Conservation (phyloP, 1,140 invertebrate genomes). For the Carposina sasakii region DNA sequence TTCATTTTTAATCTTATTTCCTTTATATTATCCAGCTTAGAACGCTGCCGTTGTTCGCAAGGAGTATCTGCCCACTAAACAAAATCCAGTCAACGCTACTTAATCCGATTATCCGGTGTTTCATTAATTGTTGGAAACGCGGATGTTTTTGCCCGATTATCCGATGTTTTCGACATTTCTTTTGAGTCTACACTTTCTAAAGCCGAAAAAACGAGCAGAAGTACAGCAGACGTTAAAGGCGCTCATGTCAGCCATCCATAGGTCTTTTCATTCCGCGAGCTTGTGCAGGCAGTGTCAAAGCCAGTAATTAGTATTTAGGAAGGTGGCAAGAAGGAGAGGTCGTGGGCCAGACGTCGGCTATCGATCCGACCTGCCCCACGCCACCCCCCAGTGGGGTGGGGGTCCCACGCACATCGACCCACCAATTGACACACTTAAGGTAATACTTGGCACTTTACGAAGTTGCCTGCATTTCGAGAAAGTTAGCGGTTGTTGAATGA, state of each 20-base stretch:
- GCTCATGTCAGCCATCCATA: constrained; percentile 47
- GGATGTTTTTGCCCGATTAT: too few species aligned
- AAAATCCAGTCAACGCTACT: too few species aligned
- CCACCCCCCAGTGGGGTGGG: constrained; percentile 37
- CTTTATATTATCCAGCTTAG: constrained; percentile 60
- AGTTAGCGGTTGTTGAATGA: too few species aligned
- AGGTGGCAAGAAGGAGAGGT: constrained; percentile 71
- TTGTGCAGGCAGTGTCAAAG: constrained; percentile 66
- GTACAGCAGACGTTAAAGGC: constrained; percentile 51
- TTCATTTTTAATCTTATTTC: constrained; percentile 71
- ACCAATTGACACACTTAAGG: constrained; percentile 71
- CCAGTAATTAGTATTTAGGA: constrained; percentile 73
- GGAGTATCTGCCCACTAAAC: too few species aligned
- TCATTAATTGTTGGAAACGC: too few species aligned
- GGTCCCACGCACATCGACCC: constrained; percentile 65
- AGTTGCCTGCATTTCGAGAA: too few species aligned
- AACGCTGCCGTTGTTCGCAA: constrained; percentile 43
- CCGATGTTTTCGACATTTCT: too few species aligned
- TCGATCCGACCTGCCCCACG: constrained; percentile 69
- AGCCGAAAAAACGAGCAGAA: too few species aligned
- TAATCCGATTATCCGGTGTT: too few species aligned
- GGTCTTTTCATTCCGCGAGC: constrained; percentile 61
- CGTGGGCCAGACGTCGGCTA: constrained; percentile 68
- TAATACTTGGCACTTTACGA: constrained; percentile 65
- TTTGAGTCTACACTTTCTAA: too few species aligned